Evolutionary conservation across 2,888 invertebrate species (phyloP), one percentile per base, ranked within the genome.

Genomic region (Lepidocyrtinus sp.): DNA sequence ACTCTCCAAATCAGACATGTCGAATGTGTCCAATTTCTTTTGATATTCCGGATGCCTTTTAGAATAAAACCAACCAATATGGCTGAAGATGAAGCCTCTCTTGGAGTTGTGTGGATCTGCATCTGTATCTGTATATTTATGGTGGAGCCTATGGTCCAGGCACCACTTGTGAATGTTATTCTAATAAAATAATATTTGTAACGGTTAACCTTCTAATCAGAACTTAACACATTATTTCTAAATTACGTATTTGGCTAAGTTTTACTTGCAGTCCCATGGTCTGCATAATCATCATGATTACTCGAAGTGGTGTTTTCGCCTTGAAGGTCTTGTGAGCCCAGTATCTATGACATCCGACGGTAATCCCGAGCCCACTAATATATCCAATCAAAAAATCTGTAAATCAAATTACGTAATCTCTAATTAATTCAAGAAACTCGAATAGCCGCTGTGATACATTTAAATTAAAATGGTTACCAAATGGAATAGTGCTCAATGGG

Each of bases 41-140:
- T 92, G 94, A 50, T 98, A 94, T 84, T 96, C 94, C 0, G 96
- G 95, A 88, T 97, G 97, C 89, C 98, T 98, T 87, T 93, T 92
- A 87, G 94, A 93, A 74, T 98, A 90, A 82, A 98, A 90, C 98
- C 98, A 98, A 81, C 98, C 98, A 86, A 98, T 91, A 89, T 98
- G 98, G 0, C 97, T 92, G 90, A 97, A 98, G 92, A 97, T 98
- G 90, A 98, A 97, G 9, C 98, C 98, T 36, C 36, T 36, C 12
- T 36, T 36, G 0, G 96, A 95, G 88, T 97, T 96, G 89, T 97
- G 96, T 0, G 97, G 97, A 90, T 97, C 97, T 0, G 96, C 96
- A 88, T 97, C 93, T 0, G 97, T 97, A 89, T 97, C 97, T 22
- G 94, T 95, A 90, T 93, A 97, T 89, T 97, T 97, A 90, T 97